Evolutionary conservation across 2,888 invertebrate genomes (phyloP).

Genomic region (Idaea straminata): DNA sequence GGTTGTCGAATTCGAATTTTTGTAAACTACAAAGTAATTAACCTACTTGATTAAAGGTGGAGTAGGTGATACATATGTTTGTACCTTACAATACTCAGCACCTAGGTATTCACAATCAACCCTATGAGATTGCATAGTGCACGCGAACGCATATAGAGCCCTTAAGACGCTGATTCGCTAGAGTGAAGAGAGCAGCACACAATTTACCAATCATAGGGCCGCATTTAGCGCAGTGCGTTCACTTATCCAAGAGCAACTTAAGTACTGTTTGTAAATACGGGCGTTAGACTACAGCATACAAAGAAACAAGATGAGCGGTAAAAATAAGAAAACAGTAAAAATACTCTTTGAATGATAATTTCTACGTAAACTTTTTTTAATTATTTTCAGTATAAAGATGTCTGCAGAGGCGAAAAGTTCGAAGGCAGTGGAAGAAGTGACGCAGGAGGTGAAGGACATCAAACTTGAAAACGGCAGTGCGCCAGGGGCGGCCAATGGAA

Average conservation of each 20-base stretch:
- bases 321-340: not conserved
- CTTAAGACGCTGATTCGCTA: too few relatives aligned
- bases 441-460: conserved; percentile 75
- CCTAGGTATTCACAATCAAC: too few relatives aligned
- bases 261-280: too few relatives aligned
- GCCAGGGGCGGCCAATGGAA: conserved; percentile 64
- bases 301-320: not conserved
- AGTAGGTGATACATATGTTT: not conserved
- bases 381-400: conserved; percentile 49
- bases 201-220: too few relatives aligned
- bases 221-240: too few relatives aligned
- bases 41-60: not conserved
- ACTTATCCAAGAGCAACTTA: too few relatives aligned
- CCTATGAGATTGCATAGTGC: too few relatives aligned
- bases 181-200: too few relatives aligned
- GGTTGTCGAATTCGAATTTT: not conserved
- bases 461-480: conserved; percentile 77
- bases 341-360: too few relatives aligned
- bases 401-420: conserved; percentile 53
- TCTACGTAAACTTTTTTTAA: not conserved
- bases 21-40: not conserved
- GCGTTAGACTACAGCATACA: too few relatives aligned
- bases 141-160: too few relatives aligned
- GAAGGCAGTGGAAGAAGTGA: conserved; percentile 61
- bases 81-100: not conserved